Evolutionary conservation across 2,888 invertebrate species (phyloP), one percentile per base, ranked within the genome.

Genomic region (Polydrusus tereticollis): DNA sequence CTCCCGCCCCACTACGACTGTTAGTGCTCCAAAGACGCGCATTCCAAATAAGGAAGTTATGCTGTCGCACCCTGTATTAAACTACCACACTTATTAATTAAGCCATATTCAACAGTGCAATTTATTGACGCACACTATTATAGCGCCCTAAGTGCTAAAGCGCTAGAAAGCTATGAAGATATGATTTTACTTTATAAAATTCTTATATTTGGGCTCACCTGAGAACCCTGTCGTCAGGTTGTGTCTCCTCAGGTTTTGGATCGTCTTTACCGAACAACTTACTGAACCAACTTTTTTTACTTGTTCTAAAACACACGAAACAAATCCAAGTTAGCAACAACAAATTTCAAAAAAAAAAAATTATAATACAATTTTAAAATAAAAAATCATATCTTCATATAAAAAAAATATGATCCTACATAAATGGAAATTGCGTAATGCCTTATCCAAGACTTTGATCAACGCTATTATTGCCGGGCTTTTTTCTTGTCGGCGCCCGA

Each of bases 241-340:
- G 57, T 47, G 52, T 45, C 43, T 74, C 70, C 33, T 47, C 50
- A 21, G 79, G 76, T 77, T 79, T 77, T 36, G 78, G 76, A 76
- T 81, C 77, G 74, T 78, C 77, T 75, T 84, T 81, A 81, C 87
- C 88, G 86, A 91, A 89, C 83, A 89, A 89, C 84, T 88, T 87
- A 86, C 88, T 87, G 84, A 91, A 89, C 91, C 91, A 91, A 87
- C 87, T 84, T 80, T 74, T 74, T 71, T 74, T 74, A 69, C 23
- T 36, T 38, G 57, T 59, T 67, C 70, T 71, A 73, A 68, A 75
- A 69, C 69, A 69, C 55, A 60, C 18, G 43, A 63, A 68, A 74
- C 45, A 71, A 60, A 21, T 8, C 20, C 20, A 21, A n/a, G 55
- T 69, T 69, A 69, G 63, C 20, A n/a, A 20, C 5, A 21, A 12